Evolutionary conservation across 2,113 vertebrate species (phyloP).

Genomic region (Nyctibius bracteatus): DNA sequence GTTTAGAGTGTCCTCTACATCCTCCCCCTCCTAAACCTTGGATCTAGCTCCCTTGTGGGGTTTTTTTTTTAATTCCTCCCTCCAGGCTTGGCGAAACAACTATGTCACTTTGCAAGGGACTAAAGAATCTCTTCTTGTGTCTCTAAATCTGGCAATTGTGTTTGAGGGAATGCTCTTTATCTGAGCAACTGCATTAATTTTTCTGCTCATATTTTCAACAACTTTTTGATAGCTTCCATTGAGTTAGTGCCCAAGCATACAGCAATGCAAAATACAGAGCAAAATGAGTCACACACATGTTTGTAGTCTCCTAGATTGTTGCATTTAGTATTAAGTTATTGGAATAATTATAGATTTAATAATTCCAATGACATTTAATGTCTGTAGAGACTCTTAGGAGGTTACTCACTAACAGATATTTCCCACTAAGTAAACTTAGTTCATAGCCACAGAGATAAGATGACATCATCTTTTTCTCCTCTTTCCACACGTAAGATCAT

Average conservation of each 20-base stretch:
- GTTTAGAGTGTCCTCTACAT: background rate
- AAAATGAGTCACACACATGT: background rate
- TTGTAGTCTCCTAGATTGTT: background rate
- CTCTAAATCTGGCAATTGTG: background rate
- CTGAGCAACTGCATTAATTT: background rate
- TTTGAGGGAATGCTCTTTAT: background rate
- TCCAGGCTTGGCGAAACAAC: background rate
- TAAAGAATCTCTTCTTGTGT: background rate
- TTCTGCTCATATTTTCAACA: background rate
- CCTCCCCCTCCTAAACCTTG: background rate
- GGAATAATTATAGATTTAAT: conserved; percentile 14
- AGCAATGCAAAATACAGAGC: background rate
- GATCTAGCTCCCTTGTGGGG: background rate
- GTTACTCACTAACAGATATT: background rate
- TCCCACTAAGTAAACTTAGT: background rate
- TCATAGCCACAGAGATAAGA: background rate
- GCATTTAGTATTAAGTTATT: background rate
- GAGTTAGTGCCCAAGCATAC: background rate
- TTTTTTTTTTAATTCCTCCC: background rate
- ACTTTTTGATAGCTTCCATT: background rate
- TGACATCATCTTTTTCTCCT: background rate
- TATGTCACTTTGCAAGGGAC: background rate
- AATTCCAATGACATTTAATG: conserved; percentile 16
- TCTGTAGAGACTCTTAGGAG: background rate
- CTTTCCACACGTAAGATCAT: background rate